These are phyloP conservation scores for Junonia oenone DNA, from an alignment of 2,888 invertebrate genomes.

Conservation along the genomic window DNA sequence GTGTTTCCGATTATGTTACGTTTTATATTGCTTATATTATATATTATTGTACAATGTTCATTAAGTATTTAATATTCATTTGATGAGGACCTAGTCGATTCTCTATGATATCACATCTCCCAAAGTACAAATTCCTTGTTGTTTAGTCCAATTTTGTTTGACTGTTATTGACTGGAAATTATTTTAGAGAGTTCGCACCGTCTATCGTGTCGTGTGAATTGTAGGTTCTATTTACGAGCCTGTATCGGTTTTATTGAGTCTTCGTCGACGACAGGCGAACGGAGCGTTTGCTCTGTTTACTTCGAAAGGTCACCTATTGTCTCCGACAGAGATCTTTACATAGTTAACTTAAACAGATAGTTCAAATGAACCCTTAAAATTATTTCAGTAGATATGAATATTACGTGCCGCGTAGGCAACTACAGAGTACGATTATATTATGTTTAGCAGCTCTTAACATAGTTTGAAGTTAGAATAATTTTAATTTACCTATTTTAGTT, in stretches of 20 bases:
- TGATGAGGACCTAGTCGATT: conserved; percentile 80
- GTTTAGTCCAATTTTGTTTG: conserved; percentile 81
- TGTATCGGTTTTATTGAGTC: conserved; percentile 28
- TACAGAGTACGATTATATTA: conserved; percentile 43
- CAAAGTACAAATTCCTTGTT: conserved; percentile 81
- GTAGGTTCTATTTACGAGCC: conserved; percentile 25
- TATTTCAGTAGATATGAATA: conserved; percentile 42
- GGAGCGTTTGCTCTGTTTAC: conserved; percentile 14
- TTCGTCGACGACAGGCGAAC: conserved; percentile 28
- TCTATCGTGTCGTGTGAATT: conserved; percentile 32
- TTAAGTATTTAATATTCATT: conserved; percentile 79
- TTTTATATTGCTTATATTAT: conserved; percentile 79
- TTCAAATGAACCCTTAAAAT: conserved; percentile 51
- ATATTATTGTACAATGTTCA: conserved; percentile 77
- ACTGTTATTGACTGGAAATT: conserved; percentile 77
- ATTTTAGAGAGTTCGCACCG: conserved; percentile 58
- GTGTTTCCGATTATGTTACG: conserved; percentile 78
- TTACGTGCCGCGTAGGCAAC: conserved; percentile 41
- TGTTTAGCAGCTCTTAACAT: conserved; percentile 70
- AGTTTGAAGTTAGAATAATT: conserved; percentile 60
- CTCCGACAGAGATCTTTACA: conserved; percentile 30
- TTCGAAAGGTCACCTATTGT: conserved; percentile 12
- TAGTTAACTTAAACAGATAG: conserved; percentile 31
- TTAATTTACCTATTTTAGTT: conserved; percentile 62
- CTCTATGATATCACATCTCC: conserved; percentile 79